Evolutionary conservation across 2,888 invertebrate genomes (phyloP).

Genomic region (Drepanosiphum platanoidis): DNA sequence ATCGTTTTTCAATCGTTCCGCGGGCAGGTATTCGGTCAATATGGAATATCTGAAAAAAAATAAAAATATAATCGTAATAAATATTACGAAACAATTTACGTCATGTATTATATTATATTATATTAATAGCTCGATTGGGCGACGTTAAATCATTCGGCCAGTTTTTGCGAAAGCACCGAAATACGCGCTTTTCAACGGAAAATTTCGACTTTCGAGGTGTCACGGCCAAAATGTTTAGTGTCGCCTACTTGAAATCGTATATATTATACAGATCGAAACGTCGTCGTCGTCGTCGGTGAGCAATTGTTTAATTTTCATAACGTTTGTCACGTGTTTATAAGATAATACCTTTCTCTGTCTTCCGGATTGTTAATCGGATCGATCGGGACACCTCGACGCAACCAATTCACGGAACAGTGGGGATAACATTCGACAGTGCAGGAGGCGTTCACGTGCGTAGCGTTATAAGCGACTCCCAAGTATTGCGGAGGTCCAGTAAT

Average conservation of each 20-base stretch:
- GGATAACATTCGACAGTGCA: constrained; percentile 92
- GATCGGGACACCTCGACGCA: constrained; percentile 79
- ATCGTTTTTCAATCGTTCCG: constrained; percentile 78
- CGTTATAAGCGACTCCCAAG: constrained; percentile 75
- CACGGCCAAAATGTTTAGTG: too few relatives aligned
- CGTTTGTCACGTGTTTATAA: too few relatives aligned
- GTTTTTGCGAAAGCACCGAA: too few relatives aligned
- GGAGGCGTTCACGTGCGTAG: constrained; percentile 75
- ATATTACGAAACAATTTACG: neutral
- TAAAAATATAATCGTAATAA: constrained; percentile 15
- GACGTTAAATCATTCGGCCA: too few relatives aligned
- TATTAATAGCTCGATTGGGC: too few relatives aligned
- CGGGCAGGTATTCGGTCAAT: constrained; percentile 68
- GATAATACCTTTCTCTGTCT: constrained; percentile 46
- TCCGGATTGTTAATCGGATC: constrained; percentile 66
- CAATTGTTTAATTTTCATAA: too few relatives aligned
- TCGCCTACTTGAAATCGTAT: too few relatives aligned
- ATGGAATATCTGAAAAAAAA: constrained; percentile 72
- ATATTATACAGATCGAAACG: too few relatives aligned
- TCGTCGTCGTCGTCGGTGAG: too few relatives aligned
- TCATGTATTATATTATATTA: neutral
- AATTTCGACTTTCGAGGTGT: too few relatives aligned
- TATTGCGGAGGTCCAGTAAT: constrained; percentile 85
- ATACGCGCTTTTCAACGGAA: too few relatives aligned
- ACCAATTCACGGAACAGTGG: constrained; percentile 85